phyloP scores from a whole-genome alignment of 2,888 invertebrate species.

The Bimastos eiseni region DNA sequence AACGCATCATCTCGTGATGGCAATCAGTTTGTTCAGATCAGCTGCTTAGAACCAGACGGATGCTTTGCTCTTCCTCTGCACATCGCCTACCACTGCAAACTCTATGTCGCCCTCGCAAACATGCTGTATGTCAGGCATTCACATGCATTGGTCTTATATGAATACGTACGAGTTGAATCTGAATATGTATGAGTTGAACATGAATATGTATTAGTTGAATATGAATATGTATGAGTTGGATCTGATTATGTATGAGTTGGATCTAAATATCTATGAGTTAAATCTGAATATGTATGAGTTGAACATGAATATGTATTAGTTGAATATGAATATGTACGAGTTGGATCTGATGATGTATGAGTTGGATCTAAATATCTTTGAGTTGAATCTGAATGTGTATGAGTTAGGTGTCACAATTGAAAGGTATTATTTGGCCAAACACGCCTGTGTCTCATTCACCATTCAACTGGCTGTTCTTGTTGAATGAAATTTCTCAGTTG shows the following conservation, averaged over 20 bases:
- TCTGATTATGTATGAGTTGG: background rate
- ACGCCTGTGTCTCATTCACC: no score
- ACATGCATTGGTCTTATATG: no score
- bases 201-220: background rate
- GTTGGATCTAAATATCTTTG: no score
- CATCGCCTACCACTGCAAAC: conserved; percentile 79
- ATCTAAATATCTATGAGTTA: no score
- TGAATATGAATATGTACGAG: no score
- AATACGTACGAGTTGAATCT: background rate
- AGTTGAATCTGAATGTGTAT: no score
- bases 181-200: background rate
- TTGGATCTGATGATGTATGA: no score
- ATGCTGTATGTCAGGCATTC: conserved; percentile 23
- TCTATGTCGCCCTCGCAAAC: conserved; percentile 75
- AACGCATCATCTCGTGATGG: conserved; percentile 52
- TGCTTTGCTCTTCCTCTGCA: conserved; percentile 77
- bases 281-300: background rate
- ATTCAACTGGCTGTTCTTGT: no score
- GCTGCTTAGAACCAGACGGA: conserved; percentile 75
- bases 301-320: background rate
- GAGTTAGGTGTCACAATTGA: no score
- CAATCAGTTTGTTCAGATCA: conserved; percentile 74
- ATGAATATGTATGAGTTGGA: background rate
- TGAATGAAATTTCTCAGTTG: no score
- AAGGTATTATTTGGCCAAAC: no score